Evolutionary conservation across 2,888 invertebrate species (phyloP).

Genomic region (Seira sanloemensis): DNA sequence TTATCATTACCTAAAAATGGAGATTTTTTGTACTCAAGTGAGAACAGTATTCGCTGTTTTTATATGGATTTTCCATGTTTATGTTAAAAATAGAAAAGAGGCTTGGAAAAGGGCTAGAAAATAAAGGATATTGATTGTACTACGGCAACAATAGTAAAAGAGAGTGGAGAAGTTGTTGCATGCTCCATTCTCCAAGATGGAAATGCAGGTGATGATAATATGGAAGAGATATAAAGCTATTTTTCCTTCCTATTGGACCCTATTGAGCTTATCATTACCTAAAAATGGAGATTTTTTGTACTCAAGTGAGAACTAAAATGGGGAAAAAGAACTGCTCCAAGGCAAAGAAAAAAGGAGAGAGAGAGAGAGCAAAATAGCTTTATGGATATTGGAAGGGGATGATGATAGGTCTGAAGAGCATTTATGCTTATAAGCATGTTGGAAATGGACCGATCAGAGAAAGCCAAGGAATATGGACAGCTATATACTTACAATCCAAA

Average conservation of each 20-base stretch:
- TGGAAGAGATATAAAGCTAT: constrained; percentile 11
- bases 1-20: neutral
- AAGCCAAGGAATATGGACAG: neutral
- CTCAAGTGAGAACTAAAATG: constrained; percentile 9
- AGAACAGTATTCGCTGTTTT: no score
- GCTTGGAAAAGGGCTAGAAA: no score
- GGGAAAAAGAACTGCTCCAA: neutral
- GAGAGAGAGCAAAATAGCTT: neutral
- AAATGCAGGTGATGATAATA: neutral
- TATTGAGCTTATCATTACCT: neutral
- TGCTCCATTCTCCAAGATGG: no score
- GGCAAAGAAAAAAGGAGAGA: neutral
- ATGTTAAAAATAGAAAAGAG: no score
- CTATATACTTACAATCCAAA: no score
- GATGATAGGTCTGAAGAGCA: neutral
- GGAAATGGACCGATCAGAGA: neutral
- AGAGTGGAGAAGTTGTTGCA: neutral
- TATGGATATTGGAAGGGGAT: neutral
- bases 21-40: neutral
- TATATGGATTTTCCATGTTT: no score
- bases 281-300: neutral
- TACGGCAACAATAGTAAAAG: no score
- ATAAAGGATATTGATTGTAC: no score
- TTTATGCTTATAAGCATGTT: no score
- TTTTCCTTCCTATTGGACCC: neutral